Conservation (phyloP, 2,797 vertebrate genomes). For the Lerista edwardsae region DNA sequence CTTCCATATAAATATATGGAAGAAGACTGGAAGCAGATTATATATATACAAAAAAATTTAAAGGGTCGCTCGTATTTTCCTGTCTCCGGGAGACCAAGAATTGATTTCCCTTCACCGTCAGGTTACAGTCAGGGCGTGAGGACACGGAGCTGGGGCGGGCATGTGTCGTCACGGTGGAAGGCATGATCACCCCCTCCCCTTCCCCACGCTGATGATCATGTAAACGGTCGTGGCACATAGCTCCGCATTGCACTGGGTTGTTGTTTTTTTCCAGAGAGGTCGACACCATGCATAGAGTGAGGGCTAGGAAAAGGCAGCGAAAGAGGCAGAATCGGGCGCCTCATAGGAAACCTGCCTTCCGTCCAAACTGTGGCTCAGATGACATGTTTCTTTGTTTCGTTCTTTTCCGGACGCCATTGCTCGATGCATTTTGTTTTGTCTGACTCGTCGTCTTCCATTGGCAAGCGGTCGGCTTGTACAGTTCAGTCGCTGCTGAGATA, state of each 20-base stretch:
- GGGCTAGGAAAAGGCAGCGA: neutral
- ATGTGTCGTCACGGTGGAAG: neutral
- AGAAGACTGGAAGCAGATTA: too few species aligned
- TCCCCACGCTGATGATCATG: neutral
- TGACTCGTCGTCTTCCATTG: neutral
- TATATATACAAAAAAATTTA: constrained; percentile 5
- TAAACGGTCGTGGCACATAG: neutral
- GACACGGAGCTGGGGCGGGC: neutral
- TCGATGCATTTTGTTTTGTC: neutral
- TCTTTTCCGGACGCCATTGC: neutral
- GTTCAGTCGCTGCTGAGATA: neutral
- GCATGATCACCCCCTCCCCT: neutral
- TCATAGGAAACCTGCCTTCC: too few species aligned
- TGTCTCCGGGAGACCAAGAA: constrained; percentile 56
- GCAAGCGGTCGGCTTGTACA: neutral
- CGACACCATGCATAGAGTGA: neutral
- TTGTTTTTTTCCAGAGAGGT: neutral
- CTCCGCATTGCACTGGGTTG: neutral
- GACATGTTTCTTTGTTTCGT: neutral
- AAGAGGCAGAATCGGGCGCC: neutral
- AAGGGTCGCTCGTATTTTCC: constrained; percentile 66
- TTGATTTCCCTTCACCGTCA: constrained; percentile 40
- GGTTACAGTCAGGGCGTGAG: constrained; percentile 25
- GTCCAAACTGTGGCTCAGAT: neutral
- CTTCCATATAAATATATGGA: neutral